Evolutionary conservation across 2,797 vertebrate species (phyloP).

Genomic region (Saxicola maurus): DNA sequence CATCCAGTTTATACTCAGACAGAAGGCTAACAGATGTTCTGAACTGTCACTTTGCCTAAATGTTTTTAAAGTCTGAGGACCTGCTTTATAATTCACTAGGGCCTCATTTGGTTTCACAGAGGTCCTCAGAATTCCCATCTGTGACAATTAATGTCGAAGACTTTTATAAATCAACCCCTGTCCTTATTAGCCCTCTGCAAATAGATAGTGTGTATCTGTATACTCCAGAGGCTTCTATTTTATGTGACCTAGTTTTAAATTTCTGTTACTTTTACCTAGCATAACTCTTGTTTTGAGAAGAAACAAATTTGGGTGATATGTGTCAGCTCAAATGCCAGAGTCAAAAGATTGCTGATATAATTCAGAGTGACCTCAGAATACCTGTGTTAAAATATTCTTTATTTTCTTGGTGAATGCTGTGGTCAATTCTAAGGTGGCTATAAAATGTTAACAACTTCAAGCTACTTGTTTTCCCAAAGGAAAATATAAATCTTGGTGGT

Average conservation of each 20-base stretch:
- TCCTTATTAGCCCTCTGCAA: constrained; percentile 75
- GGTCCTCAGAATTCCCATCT: constrained; percentile 68
- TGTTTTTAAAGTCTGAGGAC: constrained; percentile 76
- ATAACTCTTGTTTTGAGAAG: not conserved
- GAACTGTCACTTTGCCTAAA: constrained; percentile 83
- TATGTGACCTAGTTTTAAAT: constrained; percentile 77
- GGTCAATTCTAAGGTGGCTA: constrained; percentile 41
- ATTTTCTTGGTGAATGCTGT: not conserved
- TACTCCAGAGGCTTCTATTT: constrained; percentile 46
- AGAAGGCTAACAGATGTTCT: constrained; percentile 85
- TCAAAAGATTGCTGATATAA: not conserved
- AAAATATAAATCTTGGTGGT: not conserved
- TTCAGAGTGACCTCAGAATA: not conserved
- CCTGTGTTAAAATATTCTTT: not conserved
- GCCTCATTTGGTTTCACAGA: constrained; percentile 72
- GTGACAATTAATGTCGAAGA: constrained; percentile 68
- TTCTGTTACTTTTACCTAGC: constrained; percentile 75
- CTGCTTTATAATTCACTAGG: constrained; percentile 69
- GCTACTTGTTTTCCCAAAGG: not conserved
- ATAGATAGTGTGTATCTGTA: constrained; percentile 69
- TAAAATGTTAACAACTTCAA: constrained; percentile 51
- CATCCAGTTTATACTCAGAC: constrained; percentile 72
- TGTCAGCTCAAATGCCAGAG: constrained; percentile 37
- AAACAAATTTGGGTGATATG: constrained; percentile 12
- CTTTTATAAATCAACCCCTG: constrained; percentile 67